Conservation (phyloP, 2,113 vertebrate species). For the Speoplatyrhinus poulsoni region DNA sequence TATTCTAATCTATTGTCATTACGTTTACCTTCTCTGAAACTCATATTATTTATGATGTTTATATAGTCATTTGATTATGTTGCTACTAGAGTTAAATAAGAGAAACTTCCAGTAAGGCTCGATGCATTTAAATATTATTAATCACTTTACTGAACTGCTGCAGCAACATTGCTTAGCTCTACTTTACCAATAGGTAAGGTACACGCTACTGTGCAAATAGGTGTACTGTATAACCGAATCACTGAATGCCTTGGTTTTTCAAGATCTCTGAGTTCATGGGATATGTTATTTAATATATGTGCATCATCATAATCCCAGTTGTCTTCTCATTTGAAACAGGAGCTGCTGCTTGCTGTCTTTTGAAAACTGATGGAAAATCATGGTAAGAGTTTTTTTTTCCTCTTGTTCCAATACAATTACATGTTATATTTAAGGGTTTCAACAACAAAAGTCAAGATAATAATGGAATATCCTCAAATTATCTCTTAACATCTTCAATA, state of each 20-base stretch:
- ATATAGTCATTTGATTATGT: neutral
- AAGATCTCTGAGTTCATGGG: no score
- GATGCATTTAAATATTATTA: no score
- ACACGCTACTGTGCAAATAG: no score
- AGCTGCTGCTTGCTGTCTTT: slow-evolving; percentile 48
- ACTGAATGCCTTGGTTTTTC: no score
- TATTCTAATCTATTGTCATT: neutral
- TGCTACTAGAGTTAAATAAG: neutral
- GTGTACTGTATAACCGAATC: no score
- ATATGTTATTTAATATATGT: neutral
- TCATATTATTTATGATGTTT: neutral
- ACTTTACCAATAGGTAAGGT: no score
- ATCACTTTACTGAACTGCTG: no score
- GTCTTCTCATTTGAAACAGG: slow-evolving; percentile 47
- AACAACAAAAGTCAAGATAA: no score
- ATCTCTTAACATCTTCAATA: neutral
- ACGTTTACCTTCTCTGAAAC: neutral
- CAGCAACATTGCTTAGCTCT: no score
- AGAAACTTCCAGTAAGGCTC: neutral
- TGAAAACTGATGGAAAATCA: slow-evolving; percentile 69
- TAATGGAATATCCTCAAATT: neutral
- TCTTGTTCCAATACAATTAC: neutral
- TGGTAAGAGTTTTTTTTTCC: slow-evolving; percentile 54
- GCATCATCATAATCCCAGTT: neutral
- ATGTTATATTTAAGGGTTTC: no score